Conservation (phyloP, 1,140 invertebrate species). For the Hirudo medicinalis region DNA sequence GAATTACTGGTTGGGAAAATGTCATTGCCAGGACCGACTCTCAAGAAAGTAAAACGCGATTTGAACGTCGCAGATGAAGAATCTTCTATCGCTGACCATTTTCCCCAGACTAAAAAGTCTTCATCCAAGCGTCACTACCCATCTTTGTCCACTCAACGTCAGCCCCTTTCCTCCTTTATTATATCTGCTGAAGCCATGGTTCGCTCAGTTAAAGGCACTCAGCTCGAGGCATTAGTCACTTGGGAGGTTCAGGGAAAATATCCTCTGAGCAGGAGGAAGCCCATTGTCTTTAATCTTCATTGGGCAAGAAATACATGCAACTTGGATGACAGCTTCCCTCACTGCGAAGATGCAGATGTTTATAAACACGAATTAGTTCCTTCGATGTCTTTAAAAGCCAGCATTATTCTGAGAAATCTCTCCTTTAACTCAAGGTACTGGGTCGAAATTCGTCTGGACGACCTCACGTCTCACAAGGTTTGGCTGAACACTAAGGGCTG, state of each 20-base stretch:
- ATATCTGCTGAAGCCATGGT: too few relatives aligned
- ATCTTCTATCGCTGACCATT: too few relatives aligned
- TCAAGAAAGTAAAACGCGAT: too few relatives aligned
- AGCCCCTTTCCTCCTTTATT: too few relatives aligned
- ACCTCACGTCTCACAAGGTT: constrained; percentile 10
- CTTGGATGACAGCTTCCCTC: background rate
- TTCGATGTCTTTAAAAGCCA: constrained; percentile 8
- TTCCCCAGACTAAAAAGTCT: background rate
- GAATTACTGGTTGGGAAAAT: too few relatives aligned
- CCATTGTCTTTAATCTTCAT: constrained; percentile 8
- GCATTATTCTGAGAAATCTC: constrained; percentile 5
- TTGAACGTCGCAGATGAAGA: too few relatives aligned
- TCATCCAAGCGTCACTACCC: background rate
- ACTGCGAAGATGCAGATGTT: constrained; percentile 12
- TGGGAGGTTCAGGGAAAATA: too few relatives aligned
- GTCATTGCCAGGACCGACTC: too few relatives aligned
- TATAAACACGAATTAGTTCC: constrained; percentile 4
- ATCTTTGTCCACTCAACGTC: background rate
- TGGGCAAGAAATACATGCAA: constrained; percentile 17
- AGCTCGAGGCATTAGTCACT: too few relatives aligned
- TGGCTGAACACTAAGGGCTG: constrained; percentile 10
- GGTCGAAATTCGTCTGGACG: constrained; percentile 8
- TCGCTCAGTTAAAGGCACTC: too few relatives aligned
- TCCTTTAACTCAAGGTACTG: constrained; percentile 17
- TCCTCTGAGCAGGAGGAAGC: too few relatives aligned